Conservation (phyloP, 2,797 vertebrate genomes). For the Fistularia commersonii region DNA sequence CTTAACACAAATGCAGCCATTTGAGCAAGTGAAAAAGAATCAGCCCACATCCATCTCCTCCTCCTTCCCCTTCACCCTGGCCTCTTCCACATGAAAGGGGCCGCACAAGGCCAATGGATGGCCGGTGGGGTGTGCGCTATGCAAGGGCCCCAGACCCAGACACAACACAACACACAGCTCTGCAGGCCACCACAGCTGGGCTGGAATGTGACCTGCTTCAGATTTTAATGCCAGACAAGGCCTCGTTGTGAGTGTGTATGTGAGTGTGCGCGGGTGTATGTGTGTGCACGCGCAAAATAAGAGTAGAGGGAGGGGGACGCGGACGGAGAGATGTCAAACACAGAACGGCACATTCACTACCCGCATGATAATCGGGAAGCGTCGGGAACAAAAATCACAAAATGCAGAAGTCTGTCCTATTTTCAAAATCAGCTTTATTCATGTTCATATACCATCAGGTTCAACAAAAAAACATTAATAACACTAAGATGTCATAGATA, state of each 20-base stretch:
- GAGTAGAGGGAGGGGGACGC: not conserved
- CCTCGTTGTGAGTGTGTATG: conserved; percentile 18
- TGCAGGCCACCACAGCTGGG: conserved; percentile 74
- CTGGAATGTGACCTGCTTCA: conserved; percentile 81
- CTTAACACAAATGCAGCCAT: conserved; percentile 54
- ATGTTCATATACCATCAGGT: conserved; percentile 12
- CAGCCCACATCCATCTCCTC: conserved; percentile 48
- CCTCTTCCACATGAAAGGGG: conserved; percentile 72
- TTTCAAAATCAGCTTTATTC: conserved; percentile 58
- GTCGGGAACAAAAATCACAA: not conserved
- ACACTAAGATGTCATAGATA: conserved; percentile 34
- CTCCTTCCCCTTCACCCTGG: conserved; percentile 56
- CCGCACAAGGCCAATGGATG: conserved; percentile 56
- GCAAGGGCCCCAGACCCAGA: conserved; percentile 79
- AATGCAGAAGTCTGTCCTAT: not conserved
- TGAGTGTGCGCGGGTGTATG: conserved; percentile 19
- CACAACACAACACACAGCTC: conserved; percentile 79
- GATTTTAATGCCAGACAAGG: conserved; percentile 61
- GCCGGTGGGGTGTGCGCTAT: conserved; percentile 70
- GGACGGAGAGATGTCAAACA: conserved; percentile 42
- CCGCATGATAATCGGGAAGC: conserved; percentile 2
- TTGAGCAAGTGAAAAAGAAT: conserved; percentile 28
- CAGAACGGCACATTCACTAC: conserved; percentile 21
- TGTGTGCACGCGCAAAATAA: conserved; percentile 16
- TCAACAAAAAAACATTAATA: conserved; percentile 3